Evolutionary conservation across 2,888 invertebrate species (phyloP).

Genomic region (Agrotis exclamationis): DNA sequence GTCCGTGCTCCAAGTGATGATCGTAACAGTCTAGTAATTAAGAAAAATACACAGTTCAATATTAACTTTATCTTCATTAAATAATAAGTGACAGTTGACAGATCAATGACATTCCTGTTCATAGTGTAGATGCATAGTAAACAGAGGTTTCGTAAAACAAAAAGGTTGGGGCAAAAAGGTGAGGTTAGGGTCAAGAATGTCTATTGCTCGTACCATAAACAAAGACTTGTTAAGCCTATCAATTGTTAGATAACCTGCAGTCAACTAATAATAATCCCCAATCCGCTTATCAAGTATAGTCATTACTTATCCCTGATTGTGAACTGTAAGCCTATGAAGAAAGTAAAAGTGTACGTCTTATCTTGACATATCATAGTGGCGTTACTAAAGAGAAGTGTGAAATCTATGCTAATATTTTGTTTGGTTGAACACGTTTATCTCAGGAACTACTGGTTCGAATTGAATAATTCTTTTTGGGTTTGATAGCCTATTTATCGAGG

Average conservation of each 20-base stretch:
- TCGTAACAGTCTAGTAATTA: too few relatives aligned
- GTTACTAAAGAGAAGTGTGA: not conserved
- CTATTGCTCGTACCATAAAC: not conserved
- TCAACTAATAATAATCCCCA: conserved; percentile 26
- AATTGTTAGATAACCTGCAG: conserved; percentile 20
- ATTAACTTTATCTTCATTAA: too few relatives aligned
- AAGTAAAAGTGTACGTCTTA: conserved; percentile 14
- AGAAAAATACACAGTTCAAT: too few relatives aligned
- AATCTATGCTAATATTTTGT: not conserved
- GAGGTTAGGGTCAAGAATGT: not conserved
- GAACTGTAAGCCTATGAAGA: conserved; percentile 5
- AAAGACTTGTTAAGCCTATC: conserved; percentile 19
- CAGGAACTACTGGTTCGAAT: too few relatives aligned
- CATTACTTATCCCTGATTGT: conserved; percentile 24
- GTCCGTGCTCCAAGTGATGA: too few relatives aligned
- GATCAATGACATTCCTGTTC: too few relatives aligned
- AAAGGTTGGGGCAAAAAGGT: too few relatives aligned
- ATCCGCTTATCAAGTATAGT: conserved; percentile 37
- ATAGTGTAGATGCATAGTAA: not conserved
- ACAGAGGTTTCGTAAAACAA: not conserved
- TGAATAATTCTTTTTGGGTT: too few relatives aligned
- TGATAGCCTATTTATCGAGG: too few relatives aligned
- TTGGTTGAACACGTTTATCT: too few relatives aligned
- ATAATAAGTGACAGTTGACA: too few relatives aligned
- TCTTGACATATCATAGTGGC: conserved; percentile 5